Percentiles rank a stretch among this genome's conserved stretches.
Evolutionary conservation across 53 echinoderm and acorn worm genomes (phyloP).

Genomic region (Echinometra lucunter): DNA sequence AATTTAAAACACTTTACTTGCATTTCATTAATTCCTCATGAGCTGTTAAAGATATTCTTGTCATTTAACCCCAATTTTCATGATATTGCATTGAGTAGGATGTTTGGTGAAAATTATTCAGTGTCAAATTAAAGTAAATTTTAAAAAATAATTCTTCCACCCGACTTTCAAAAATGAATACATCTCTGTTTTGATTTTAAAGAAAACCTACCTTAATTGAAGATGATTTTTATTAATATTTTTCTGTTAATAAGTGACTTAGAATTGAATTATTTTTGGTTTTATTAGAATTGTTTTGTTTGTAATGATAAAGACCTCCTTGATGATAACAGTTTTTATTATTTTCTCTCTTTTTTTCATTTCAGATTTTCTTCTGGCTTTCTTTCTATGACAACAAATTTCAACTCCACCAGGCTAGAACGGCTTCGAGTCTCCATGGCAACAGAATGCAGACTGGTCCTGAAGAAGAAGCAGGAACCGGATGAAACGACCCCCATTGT

Average conservation of each 20-base stretch:
- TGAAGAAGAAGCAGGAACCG: constrained; percentile 6
- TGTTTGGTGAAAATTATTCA: not conserved
- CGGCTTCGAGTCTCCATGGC: constrained; percentile 72
- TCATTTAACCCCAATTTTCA: not conserved
- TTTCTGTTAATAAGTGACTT: too few species aligned
- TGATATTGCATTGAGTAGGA: not conserved
- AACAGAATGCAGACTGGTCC: constrained; percentile 69
- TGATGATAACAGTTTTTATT: too few species aligned
- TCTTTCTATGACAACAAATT: constrained; percentile 83
- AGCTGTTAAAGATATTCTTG: not conserved
- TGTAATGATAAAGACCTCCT: too few species aligned
- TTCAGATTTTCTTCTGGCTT: constrained; percentile 74
- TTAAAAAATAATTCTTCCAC: too few species aligned
- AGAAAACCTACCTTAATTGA: too few species aligned
- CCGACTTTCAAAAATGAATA: too few species aligned
- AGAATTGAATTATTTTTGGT: too few species aligned
- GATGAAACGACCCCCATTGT: constrained; percentile 43
- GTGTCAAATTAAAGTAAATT: not conserved
- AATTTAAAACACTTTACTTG: not conserved
- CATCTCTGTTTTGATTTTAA: too few species aligned
- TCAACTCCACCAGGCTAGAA: constrained; percentile 71
- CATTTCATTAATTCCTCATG: not conserved
- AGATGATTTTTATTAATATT: too few species aligned
- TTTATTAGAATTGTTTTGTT: too few species aligned
- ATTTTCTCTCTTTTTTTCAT: too few species aligned